These are phyloP conservation scores for Lepidonotus clava DNA, from an alignment of 2,888 invertebrate genomes.

Conservation along the genomic window DNA sequence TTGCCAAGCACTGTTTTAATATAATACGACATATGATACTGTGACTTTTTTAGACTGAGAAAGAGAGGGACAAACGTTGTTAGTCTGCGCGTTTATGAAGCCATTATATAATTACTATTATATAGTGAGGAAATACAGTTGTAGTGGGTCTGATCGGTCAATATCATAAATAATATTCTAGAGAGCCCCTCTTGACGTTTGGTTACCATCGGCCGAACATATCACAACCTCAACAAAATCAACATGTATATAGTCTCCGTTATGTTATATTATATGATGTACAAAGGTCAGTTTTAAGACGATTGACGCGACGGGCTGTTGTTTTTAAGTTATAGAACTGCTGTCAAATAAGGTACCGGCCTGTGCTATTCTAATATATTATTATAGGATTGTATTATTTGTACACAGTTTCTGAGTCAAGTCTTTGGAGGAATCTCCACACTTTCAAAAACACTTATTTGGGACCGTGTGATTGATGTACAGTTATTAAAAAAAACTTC, in stretches of 20 bases:
- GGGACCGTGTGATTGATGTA: constrained; percentile 42
- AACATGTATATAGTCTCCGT: constrained; percentile 46
- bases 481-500: constrained; percentile 22
- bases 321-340: constrained; percentile 40
- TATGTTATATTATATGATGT: constrained; percentile 38
- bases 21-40: neutral
- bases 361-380: constrained; percentile 26
- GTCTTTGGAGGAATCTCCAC: neutral
- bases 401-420: constrained; percentile 23
- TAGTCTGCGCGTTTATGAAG: constrained; percentile 21
- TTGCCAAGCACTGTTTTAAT: constrained; percentile 19
- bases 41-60: constrained; percentile 31
- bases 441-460: constrained; percentile 23
- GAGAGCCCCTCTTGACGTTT: constrained; percentile 29
- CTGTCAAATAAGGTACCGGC: neutral
- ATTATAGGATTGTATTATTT: constrained; percentile 31
- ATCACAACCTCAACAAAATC: constrained; percentile 48
- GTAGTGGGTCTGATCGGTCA: constrained; percentile 25
- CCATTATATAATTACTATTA: constrained; percentile 12
- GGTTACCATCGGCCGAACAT: constrained; percentile 42
- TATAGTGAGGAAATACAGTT: constrained; percentile 25
- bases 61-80: too few species aligned
- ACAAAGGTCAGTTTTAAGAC: neutral
- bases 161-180: constrained; percentile 11
- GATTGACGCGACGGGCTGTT: neutral